Conservation (phyloP, 2,797 vertebrate genomes). For the Cynodonichthys magdalenae region DNA sequence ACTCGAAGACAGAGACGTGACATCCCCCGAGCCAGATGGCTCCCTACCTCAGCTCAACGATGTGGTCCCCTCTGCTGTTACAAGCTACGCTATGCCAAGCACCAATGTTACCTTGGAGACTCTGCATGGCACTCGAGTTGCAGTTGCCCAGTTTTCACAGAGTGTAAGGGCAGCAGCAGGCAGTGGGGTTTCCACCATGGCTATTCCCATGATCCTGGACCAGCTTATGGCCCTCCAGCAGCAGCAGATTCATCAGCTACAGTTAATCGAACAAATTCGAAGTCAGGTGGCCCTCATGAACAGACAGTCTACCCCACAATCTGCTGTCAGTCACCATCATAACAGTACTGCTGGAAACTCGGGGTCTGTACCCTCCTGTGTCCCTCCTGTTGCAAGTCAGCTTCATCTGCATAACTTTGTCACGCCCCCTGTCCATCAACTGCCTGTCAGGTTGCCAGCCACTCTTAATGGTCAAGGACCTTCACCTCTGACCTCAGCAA, state of each 20-base stretch:
- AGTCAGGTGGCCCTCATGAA: constrained; percentile 97
- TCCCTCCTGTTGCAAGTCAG: constrained; percentile 83
- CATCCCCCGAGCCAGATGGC: constrained; percentile 82
- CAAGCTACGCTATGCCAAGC: constrained; percentile 92
- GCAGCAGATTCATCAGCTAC: constrained; percentile 98
- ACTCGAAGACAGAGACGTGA: constrained; percentile 81
- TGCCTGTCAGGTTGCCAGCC: constrained; percentile 85
- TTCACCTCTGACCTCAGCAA: constrained; percentile 77
- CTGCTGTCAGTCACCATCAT: constrained; percentile 81
- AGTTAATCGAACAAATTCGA: constrained; percentile 98
- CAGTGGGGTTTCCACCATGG: constrained; percentile 86
- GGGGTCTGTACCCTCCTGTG: constrained; percentile 72
- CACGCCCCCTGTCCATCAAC: constrained; percentile 86
- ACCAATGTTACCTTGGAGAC: constrained; percentile 99
- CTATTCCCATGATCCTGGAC: constrained; percentile 97
- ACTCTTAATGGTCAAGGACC: constrained; percentile 80
- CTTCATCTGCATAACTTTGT: constrained; percentile 90
- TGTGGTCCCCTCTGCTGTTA: constrained; percentile 80
- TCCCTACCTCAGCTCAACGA: constrained; percentile 88
- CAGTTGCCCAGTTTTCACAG: constrained; percentile 98
- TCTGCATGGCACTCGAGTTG: constrained; percentile 96
- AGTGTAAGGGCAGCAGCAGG: constrained; percentile 77
- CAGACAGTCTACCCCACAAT: constrained; percentile 84
- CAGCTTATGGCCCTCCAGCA: constrained; percentile 98
- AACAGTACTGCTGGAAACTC: constrained; percentile 69